Percentiles rank a stretch among this genome's conserved stretches.
These are phyloP conservation scores for Laticauda laticaudata DNA, from an alignment of 2,113 vertebrate species.

Conservation along the genomic window DNA sequence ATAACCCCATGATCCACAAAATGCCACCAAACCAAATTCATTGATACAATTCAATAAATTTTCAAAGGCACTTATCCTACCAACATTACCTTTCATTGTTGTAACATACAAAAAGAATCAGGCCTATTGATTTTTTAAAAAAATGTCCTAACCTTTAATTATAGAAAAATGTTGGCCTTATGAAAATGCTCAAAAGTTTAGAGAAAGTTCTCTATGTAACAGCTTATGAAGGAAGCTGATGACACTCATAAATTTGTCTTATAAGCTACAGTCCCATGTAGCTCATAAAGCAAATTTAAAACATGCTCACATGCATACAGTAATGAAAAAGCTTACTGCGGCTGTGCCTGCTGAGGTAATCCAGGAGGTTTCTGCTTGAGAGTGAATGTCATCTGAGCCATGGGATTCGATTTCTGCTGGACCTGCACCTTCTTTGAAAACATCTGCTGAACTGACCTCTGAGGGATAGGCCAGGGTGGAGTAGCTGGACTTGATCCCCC, in stretches of 20 bases:
- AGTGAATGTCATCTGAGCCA: slow-evolving; percentile 87
- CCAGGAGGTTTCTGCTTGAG: slow-evolving; percentile 83
- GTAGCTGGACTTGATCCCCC: slow-evolving; percentile 67
- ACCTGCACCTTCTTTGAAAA: slow-evolving; percentile 79
- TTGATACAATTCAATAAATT: neutral
- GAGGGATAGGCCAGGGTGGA: slow-evolving; percentile 69
- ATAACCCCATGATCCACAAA: neutral
- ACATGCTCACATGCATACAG: slow-evolving; percentile 4
- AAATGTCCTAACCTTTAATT: neutral
- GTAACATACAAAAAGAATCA: neutral
- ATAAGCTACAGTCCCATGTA: neutral
- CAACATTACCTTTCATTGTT: neutral
- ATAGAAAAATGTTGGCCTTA: neutral
- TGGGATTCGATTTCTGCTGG: slow-evolving; percentile 76
- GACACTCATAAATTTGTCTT: neutral
- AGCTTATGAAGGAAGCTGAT: neutral
- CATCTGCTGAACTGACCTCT: slow-evolving; percentile 71
- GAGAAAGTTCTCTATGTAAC: neutral
- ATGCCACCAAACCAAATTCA: neutral
- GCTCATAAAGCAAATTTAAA: neutral
- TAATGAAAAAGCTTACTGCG: slow-evolving; percentile 84
- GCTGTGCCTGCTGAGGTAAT: slow-evolving; percentile 80
- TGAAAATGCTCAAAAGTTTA: neutral
- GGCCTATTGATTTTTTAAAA: neutral
- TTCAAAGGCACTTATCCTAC: neutral